Evolutionary conservation across 2,888 invertebrate species (phyloP).

Genomic region (Nomada flava): DNA sequence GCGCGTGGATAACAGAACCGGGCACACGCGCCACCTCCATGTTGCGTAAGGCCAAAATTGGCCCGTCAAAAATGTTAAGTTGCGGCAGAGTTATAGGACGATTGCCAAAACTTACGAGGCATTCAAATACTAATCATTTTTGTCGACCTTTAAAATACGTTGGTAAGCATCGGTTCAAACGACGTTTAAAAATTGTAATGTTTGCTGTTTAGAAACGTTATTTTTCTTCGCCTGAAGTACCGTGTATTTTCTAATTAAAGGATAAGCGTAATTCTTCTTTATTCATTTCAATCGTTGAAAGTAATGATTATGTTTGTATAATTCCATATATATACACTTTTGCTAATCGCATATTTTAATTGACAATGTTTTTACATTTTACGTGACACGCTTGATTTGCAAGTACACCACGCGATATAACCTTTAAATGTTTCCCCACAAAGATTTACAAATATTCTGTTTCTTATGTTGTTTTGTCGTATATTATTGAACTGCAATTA

Average conservation of each 20-base stretch:
- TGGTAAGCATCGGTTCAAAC: constrained; percentile 67
- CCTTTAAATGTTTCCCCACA: constrained; percentile 33
- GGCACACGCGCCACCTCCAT: constrained; percentile 64
- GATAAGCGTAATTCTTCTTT: constrained; percentile 1
- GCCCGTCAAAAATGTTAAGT: constrained; percentile 79
- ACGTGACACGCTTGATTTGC: not conserved
- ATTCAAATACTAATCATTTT: constrained; percentile 69
- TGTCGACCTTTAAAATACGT: constrained; percentile 71
- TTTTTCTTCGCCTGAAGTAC: constrained; percentile 3
- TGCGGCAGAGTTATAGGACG: constrained; percentile 79
- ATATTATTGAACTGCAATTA: not conserved
- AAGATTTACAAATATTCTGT: not conserved
- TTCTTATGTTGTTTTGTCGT: not conserved
- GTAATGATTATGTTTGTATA: not conserved
- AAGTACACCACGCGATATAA: constrained; percentile 57
- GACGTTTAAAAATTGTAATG: not conserved
- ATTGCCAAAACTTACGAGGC: constrained; percentile 78
- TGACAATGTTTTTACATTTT: constrained; percentile 5
- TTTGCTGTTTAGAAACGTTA: constrained; percentile 1
- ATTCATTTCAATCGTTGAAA: not conserved
- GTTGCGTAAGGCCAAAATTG: constrained; percentile 76
- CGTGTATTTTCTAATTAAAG: constrained; percentile 1
- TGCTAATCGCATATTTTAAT: constrained; percentile 2
- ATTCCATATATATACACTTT: not conserved
- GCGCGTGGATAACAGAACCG: constrained; percentile 53